phyloP scores from a whole-genome alignment of 2,113 vertebrate genomes.

The Lampris megalopsis region DNA sequence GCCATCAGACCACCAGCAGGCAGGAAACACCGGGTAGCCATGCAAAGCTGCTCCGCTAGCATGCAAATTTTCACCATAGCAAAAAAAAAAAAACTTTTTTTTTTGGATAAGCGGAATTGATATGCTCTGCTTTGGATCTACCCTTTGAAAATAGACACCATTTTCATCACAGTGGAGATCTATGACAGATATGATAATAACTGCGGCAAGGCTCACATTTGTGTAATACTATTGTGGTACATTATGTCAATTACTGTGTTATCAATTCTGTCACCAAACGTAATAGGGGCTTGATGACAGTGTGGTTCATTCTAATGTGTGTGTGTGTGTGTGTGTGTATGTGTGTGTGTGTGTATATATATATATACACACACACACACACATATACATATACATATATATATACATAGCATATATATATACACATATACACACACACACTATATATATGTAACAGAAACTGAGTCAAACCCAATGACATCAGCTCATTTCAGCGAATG shows the following conservation, averaged over 20 bases:
- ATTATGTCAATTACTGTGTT: not conserved
- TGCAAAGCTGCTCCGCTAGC: conserved; percentile 71
- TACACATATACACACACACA: not conserved
- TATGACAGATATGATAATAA: conserved; percentile 12
- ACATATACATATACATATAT: too few species aligned
- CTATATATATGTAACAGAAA: not conserved
- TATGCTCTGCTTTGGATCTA: conserved; percentile 2
- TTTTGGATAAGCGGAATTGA: conserved; percentile 36
- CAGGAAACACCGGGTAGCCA: conserved; percentile 58
- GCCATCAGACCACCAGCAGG: conserved; percentile 9
- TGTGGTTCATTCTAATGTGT: conserved; percentile 13
- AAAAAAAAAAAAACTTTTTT: not conserved
- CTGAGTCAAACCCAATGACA: conserved; percentile 19
- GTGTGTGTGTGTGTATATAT: not conserved
- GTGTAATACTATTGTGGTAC: not conserved
- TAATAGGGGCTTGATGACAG: not conserved
- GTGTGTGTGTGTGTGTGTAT: conserved; percentile 31
- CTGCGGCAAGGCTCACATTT: not conserved
- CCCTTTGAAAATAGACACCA: conserved; percentile 26
- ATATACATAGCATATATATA: too few species aligned
- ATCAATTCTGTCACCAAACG: conserved; percentile 26
- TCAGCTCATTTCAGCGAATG: conserved; percentile 7
- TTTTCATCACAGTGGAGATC: conserved; percentile 16
- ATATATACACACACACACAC: too few species aligned
- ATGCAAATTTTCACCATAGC: conserved; percentile 61